These are phyloP conservation scores for Aurelia aurita complex sp. Pacific DNA, from an alignment of 30 jellyfish, hydroid and myxozoan species.

Conservation along the genomic window DNA sequence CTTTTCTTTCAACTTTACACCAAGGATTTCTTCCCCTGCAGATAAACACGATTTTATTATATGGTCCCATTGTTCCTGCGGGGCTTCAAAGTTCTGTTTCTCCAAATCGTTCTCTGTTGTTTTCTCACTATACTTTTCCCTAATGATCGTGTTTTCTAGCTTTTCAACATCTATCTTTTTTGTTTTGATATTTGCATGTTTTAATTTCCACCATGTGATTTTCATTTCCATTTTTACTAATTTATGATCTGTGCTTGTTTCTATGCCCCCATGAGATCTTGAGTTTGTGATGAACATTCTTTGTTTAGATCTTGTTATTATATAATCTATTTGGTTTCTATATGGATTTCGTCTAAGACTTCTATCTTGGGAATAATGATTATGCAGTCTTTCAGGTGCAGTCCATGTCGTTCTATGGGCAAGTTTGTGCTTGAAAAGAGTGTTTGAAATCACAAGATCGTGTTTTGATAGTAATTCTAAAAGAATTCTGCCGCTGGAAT, in stretches of 20 bases:
- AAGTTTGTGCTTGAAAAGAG: background rate
- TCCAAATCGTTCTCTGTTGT: no score
- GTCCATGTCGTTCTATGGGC: conserved; percentile 71
- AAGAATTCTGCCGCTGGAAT: conserved; percentile 54
- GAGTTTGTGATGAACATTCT: conserved; percentile 20
- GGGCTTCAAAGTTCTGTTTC: no score
- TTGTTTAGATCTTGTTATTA: conserved; percentile 22
- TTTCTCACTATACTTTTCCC: conserved; percentile 10
- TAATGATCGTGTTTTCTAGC: conserved; percentile 16
- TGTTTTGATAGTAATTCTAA: conserved; percentile 45
- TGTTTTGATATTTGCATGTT: background rate
- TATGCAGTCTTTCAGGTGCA: conserved; percentile 55
- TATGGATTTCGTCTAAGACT: conserved; percentile 34
- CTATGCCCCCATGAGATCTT: conserved; percentile 50
- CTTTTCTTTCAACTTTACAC: no score
- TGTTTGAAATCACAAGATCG: conserved; percentile 51
- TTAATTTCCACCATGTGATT: conserved; percentile 9
- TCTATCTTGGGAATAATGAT: background rate
- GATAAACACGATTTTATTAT: no score
- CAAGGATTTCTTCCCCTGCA: no score
- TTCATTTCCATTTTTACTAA: conserved; percentile 22
- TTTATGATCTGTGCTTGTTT: conserved; percentile 40
- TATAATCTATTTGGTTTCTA: conserved; percentile 46
- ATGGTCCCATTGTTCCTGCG: conserved; percentile 28
- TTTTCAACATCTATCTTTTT: background rate